Evolutionary conservation across 2,888 invertebrate genomes (phyloP).

Genomic region (Pyrocoelia pectoralis): DNA sequence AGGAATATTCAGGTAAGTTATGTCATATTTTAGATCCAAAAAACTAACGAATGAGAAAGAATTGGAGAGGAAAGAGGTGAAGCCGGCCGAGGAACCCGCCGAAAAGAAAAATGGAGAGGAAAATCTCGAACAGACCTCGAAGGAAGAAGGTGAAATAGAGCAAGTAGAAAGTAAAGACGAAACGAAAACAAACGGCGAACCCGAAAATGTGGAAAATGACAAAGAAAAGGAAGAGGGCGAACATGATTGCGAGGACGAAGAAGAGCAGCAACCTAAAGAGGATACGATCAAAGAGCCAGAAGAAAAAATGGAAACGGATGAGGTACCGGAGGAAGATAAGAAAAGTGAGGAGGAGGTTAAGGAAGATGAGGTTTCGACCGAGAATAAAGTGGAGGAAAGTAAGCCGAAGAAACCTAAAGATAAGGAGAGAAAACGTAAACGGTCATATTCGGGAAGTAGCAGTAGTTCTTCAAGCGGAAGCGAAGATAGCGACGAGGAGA

Average conservation of each 20-base stretch:
- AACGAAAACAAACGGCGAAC: constrained; percentile 39
- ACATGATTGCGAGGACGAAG: constrained; percentile 54
- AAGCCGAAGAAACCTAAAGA: constrained; percentile 59
- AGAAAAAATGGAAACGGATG: constrained; percentile 30
- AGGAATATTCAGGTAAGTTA: constrained; percentile 62
- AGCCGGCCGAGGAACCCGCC: constrained; percentile 18
- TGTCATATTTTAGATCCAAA: no score
- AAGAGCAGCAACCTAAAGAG: constrained; percentile 52
- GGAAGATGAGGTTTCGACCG: constrained; percentile 32
- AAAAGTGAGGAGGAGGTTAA: constrained; percentile 23
- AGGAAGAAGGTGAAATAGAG: constrained; percentile 51
- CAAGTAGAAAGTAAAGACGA: constrained; percentile 47
- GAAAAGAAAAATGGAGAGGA: constrained; percentile 49
- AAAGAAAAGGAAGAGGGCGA: constrained; percentile 20
- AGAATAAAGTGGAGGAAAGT: constrained; percentile 41
- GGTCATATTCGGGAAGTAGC: constrained; percentile 63
- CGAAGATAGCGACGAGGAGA: constrained; percentile 53
- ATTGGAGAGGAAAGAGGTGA: constrained; percentile 49
- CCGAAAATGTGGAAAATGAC: background rate
- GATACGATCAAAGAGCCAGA: constrained; percentile 32
- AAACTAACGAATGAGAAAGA: background rate
- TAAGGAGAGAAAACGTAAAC: constrained; percentile 54
- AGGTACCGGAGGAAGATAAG: constrained; percentile 28
- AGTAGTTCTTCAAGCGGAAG: constrained; percentile 61
- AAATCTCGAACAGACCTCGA: constrained; percentile 39